Evolutionary conservation across 2,113 vertebrate species (phyloP).

Genomic region (Sinocyclocheilus maitianheensis): DNA sequence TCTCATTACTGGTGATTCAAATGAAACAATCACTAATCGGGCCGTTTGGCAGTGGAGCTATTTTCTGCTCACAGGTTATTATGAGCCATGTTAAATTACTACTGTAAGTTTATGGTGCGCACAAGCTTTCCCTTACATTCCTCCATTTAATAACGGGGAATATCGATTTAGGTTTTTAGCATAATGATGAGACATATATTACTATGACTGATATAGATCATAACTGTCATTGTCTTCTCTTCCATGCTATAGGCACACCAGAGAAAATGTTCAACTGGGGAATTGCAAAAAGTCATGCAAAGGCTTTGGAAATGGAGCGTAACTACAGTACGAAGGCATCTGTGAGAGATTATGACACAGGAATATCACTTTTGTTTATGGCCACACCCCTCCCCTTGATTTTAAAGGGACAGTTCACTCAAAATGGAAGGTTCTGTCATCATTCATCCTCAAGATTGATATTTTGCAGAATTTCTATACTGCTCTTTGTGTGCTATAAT

Average conservation of each 20-base stretch:
- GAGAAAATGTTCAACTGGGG: background rate
- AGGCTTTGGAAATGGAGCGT: background rate
- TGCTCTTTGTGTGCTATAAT: background rate
- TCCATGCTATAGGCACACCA: background rate
- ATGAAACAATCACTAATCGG: slow-evolving; percentile 61
- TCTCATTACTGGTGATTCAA: slow-evolving; percentile 59
- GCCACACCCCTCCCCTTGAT: background rate
- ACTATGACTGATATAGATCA: slow-evolving; percentile 56
- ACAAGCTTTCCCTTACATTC: background rate
- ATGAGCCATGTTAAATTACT: slow-evolving; percentile 48
- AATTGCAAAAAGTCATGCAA: slow-evolving; percentile 13
- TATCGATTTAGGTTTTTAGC: slow-evolving; percentile 35
- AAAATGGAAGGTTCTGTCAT: background rate
- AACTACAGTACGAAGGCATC: background rate
- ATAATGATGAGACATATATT: slow-evolving; percentile 43
- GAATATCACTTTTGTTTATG: slow-evolving; percentile 12
- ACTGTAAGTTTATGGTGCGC: slow-evolving; percentile 36
- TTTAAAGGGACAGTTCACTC: background rate
- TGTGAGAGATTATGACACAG: slow-evolving; percentile 15
- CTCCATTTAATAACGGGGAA: slow-evolving; percentile 8
- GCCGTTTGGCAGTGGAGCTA: slow-evolving; percentile 42
- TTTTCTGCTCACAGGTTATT: slow-evolving; percentile 60
- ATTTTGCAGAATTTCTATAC: background rate
- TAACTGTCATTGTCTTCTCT: slow-evolving; percentile 49
- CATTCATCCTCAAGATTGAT: background rate